These are phyloP conservation scores for Mactra quadrangularis DNA, from an alignment of 1,140 invertebrate genomes.

Conservation along the genomic window DNA sequence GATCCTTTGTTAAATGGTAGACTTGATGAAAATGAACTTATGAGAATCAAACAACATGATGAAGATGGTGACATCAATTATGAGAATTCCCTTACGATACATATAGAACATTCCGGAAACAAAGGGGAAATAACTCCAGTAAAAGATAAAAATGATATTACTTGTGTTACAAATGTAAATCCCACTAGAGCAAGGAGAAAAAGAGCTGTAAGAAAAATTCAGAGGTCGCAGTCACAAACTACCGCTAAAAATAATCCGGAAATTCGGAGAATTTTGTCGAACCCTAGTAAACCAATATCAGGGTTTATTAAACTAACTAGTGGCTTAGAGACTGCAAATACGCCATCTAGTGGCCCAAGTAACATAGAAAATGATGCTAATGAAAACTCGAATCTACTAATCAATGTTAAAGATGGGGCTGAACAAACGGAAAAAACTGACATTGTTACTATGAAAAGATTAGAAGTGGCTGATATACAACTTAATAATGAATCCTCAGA, in stretches of 20 bases:
- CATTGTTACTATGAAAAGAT: too few species aligned
- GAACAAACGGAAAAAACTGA: too few species aligned
- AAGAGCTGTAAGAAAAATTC: neutral
- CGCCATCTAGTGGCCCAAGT: too few species aligned
- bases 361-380: neutral
- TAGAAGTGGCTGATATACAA: too few species aligned
- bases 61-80: neutral
- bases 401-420: too few species aligned
- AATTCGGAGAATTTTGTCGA: slow-evolving; percentile 2
- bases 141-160: too few species aligned
- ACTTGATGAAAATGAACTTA: slow-evolving; percentile 56
- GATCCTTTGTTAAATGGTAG: slow-evolving; percentile 46
- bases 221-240: neutral
- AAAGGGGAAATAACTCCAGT: too few species aligned
- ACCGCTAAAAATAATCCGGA: neutral
- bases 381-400: too few species aligned
- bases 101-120: too few species aligned
- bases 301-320: neutral
- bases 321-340: neutral
- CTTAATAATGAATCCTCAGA: too few species aligned
- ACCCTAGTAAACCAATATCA: neutral
- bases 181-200: slow-evolving; percentile 1
- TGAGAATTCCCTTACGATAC: too few species aligned
- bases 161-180: too few species aligned
- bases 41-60: slow-evolving; percentile 17